Evolutionary conservation across 2,888 invertebrate species (phyloP), one percentile per base, ranked within the genome.

Genomic region (Achlya flavicornis): DNA sequence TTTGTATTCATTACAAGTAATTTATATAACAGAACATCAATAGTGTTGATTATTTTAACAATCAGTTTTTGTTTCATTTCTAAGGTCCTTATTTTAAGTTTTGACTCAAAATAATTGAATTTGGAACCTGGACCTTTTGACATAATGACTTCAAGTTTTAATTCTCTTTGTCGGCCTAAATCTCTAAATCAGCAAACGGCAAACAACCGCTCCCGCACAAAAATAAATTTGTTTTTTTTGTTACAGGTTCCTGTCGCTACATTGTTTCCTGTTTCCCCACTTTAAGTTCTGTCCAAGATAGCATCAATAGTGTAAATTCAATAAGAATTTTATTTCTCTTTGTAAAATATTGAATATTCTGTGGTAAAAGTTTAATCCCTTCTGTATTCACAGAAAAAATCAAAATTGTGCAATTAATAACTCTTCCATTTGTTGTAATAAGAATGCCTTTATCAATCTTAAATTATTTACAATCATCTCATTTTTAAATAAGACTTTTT

Each of bases 251-350:
- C 95, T 97, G 81, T 98, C 98, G 68, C 95, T 98, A 76, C 98
- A 98, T 90, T 98, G 98, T 92, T 96, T 96, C 89, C 95, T 98
- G 75, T 98, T 97, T 90, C 98, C 98, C 62, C 95, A 97, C 88
- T 96, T 96, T 86, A 95, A 96, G 83, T 97, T 96, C 90, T 98
- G 98, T 86, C 97, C 97, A 72, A 95, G 95, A 93, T 95, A 94
- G 91, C 85, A 74, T 58, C 58, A 19, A 41, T 61, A 64, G 41
- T 16, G 41, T 16, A 63, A 53, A 16, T 70, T 26, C 26, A 26
- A 26, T 26, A 2, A 26, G 11, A 11, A 73, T 72, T 75, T 72
- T 81, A 74, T 65, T 48, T 10, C 1, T 6, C 0, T 48, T 48
- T 16, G 12, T 53, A n/a, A n/a, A n/a, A n/a, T n/a, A n/a, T n/a